Evolutionary conservation across 92 coral and sea anemone species (phyloP), one percentile per base, ranked within the genome.

Genomic region (Phenganax stokvisi): DNA sequence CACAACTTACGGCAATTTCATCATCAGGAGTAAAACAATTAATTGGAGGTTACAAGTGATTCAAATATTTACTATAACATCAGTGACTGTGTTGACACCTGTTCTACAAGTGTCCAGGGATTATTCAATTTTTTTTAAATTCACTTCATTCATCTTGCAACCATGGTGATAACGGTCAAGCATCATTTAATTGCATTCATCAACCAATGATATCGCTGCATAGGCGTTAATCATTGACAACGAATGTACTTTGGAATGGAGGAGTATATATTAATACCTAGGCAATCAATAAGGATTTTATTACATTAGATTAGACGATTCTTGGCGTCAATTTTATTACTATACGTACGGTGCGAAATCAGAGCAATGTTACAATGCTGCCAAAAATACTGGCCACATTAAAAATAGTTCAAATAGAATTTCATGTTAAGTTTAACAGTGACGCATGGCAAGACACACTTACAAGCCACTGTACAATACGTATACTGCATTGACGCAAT

Each of bases 141-240:
- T 79, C 59, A 63, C 47, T 64, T 79, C 74, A 79, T 65, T 51
- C 16, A 30, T 51, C 30, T 20, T 54, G 83, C n/a, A 62, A 54
- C 83, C 83, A 79, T 63, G 83, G 83, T 47, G 30, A 64, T 79
- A 79, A 79, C 83, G 83, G 74, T 64, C 20, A n/a, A 53, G 83
- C 83, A 13, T 79, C 65, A 64, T 63, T 79, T 79, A 54, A 79
- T 63, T 63, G 61, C 58, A 15, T 65, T 52, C 20, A 0, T 54
- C 37, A 16, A n/a, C 83, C 83, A 79, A 79, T 79, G 59, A 64
- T 8, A n/a, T 12, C 9, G 10, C 31, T 30, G 83, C 47, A 37
- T 37, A 37, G 73, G 53, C 63, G 73, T 79, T 52, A 8, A 9
- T 77, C 81, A 62, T 63, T 54, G 83, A 62, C 74, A 79, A 16